Conservation (phyloP, 2,797 vertebrate species). For the Dendrocincla tyrannina region DNA sequence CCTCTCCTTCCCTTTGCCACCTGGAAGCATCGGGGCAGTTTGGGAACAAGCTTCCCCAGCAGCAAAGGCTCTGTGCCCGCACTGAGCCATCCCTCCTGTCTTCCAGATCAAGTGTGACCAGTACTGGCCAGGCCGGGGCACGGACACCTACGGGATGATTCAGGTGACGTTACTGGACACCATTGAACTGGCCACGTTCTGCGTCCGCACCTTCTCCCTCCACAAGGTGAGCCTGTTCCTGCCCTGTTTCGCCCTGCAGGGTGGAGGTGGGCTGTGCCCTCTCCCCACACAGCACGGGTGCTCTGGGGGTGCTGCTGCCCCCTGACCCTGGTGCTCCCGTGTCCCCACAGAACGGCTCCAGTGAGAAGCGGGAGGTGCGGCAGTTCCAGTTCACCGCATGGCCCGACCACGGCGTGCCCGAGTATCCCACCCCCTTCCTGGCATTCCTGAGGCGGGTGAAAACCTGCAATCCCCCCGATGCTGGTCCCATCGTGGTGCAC, state of each 20-base stretch:
- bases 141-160: slow-evolving; percentile 95
- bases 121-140: slow-evolving; percentile 94
- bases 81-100: not conserved
- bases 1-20: not conserved
- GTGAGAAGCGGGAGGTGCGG: slow-evolving; percentile 95
- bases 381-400: slow-evolving; percentile 99
- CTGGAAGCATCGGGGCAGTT: rapidly evolving
- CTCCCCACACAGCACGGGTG: rapidly evolving
- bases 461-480: slow-evolving; percentile 95
- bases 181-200: slow-evolving; percentile 95
- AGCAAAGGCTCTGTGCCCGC: not conserved
- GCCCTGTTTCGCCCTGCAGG: rapidly evolving
- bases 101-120: slow-evolving; percentile 95
- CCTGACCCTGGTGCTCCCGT: rapidly evolving
- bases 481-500: slow-evolving; percentile 93
- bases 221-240: slow-evolving; percentile 84
- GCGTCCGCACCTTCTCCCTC: slow-evolving; percentile 92
- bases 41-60: not conserved
- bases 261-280: rapidly evolving
- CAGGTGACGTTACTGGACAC: slow-evolving; percentile 95
- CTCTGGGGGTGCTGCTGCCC: rapidly evolving
- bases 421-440: slow-evolving; percentile 96
- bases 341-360: slow-evolving; percentile 88
- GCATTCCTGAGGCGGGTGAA: slow-evolving; percentile 97
- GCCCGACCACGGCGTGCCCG: slow-evolving; percentile 96